A percentile compares a stretch with the other conserved stretches of the same genome.
Evolutionary conservation across 2,113 vertebrate genomes (phyloP).

Genomic region (Bubalus kerabau): DNA sequence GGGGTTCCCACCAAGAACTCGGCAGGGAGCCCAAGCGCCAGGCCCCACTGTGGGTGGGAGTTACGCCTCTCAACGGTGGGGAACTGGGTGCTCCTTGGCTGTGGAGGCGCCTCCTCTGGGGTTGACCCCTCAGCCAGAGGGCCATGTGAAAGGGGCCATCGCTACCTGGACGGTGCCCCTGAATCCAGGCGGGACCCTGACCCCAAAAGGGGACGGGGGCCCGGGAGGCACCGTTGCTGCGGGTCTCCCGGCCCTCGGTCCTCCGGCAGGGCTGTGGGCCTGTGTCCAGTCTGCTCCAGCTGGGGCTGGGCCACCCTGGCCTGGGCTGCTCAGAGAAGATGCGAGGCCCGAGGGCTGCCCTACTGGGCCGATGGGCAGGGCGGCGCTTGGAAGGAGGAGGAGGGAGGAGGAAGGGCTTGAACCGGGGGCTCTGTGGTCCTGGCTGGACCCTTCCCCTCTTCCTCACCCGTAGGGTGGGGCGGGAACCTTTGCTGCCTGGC

Average conservation of each 20-base stretch:
- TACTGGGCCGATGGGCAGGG: background rate
- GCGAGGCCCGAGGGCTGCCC: background rate
- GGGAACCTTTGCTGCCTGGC: rapidly evolving
- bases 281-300: rapidly evolving
- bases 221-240: rapidly evolving
- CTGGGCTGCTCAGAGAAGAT: background rate
- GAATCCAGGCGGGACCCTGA: rapidly evolving
- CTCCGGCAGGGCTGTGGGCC: rapidly evolving
- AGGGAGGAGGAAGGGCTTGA: rapidly evolving
- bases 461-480: background rate
- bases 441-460: background rate
- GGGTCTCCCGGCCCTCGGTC: rapidly evolving
- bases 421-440: background rate
- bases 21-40: rapidly evolving
- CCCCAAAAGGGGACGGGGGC: rapidly evolving
- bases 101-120: background rate
- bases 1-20: background rate
- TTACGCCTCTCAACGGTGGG: background rate
- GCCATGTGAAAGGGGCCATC: rapidly evolving
- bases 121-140: background rate
- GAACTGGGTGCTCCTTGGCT: background rate
- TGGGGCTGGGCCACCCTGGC: rapidly evolving
- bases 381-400: too few relatives aligned
- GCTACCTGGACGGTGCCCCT: rapidly evolving
- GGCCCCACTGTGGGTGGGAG: background rate